phyloP scores from a whole-genome alignment of 2,113 vertebrate genomes.

The Odontophorus gujanensis region DNA sequence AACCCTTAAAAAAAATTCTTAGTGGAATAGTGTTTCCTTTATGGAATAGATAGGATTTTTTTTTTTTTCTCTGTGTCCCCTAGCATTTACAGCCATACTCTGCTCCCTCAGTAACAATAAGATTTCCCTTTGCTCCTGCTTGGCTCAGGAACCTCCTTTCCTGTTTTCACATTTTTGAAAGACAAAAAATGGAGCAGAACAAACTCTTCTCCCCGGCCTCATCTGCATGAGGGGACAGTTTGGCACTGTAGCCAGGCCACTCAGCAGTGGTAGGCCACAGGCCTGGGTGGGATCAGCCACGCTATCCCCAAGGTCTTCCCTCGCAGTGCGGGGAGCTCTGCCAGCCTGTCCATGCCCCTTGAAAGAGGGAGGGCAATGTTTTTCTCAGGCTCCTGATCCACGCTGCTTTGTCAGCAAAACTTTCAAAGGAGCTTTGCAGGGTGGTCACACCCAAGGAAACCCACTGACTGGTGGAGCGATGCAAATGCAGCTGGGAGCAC shows the following conservation, averaged over 20 bases:
- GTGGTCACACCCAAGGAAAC: neutral
- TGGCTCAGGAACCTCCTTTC: constrained; percentile 28
- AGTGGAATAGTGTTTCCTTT: neutral
- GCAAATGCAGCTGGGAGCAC: neutral
- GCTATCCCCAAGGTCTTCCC: neutral
- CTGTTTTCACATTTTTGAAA: constrained; percentile 21
- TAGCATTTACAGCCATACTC: neutral
- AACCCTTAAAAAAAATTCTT: neutral
- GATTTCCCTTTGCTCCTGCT: constrained; percentile 32
- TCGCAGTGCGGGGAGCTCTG: neutral
- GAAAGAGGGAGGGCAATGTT: neutral
- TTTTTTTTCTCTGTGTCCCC: neutral
- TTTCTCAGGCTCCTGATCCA: neutral
- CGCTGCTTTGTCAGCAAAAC: neutral
- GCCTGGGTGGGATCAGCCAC: neutral
- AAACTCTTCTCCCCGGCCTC: neutral
- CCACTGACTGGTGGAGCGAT: neutral
- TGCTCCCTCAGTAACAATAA: neutral
- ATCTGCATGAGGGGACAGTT: neutral
- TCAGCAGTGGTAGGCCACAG: neutral
- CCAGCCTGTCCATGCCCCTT: neutral
- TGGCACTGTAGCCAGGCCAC: neutral
- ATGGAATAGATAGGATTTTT: neutral
- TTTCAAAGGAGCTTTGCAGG: neutral
- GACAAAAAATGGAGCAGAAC: neutral